A percentile compares a stretch with the other conserved stretches of the same genome.
Conservation (phyloP, 2,113 vertebrate genomes). For the Dasyornis broadbenti region DNA sequence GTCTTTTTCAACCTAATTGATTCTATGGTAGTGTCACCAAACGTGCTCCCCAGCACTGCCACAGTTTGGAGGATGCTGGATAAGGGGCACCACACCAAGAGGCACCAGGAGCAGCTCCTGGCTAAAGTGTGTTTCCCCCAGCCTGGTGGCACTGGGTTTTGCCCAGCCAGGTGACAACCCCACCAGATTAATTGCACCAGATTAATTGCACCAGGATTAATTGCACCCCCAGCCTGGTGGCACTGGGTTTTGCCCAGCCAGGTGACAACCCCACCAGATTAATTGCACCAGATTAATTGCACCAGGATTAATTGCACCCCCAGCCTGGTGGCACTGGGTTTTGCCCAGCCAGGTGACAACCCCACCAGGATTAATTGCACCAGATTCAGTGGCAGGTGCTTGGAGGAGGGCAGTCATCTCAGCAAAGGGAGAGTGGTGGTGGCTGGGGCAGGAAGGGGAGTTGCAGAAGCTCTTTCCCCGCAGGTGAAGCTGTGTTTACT, state of each 20-base stretch:
- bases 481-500: background rate
- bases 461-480: background rate
- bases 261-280: background rate
- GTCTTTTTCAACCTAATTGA: background rate
- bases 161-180: background rate
- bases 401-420: background rate
- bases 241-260: background rate
- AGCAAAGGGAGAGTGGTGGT: background rate
- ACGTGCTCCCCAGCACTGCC: background rate
- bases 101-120: background rate
- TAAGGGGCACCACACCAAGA: background rate
- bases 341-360: background rate
- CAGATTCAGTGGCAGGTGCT: rapidly evolving
- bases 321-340: background rate
- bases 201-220: too few relatives aligned
- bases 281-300: too few relatives aligned
- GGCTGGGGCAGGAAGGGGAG: background rate
- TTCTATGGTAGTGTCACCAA: background rate
- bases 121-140: background rate
- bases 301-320: too few relatives aligned
- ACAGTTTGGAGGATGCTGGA: background rate
- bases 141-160: background rate
- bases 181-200: too few relatives aligned
- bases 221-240: too few relatives aligned
- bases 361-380: background rate